Base-by-base conservation (phyloP, 1,140 invertebrate species). In the Sitophilus oryzae region DNA sequence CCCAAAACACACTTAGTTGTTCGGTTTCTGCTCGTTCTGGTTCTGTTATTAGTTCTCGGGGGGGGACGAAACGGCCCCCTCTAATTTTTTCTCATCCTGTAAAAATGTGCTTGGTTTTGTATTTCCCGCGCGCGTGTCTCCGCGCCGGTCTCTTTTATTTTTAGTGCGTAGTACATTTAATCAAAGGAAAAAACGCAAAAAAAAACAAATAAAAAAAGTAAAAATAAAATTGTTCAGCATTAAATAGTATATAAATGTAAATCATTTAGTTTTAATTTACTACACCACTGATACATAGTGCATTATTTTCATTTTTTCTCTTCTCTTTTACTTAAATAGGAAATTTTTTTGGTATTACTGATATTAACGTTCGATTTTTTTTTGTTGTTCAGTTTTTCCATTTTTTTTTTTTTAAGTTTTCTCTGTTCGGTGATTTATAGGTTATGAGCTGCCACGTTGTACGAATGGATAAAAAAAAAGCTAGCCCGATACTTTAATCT, bases 401-500 rank as follows among this genome's bases (percentile, higher is more conserved):
- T n/a, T n/a, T n/a, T n/a, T n/a, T n/a, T n/a, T n/a, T n/a, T n/a
- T n/a, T n/a, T n/a, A n/a, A n/a, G n/a, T n/a, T n/a, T n/a, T n/a
- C n/a, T n/a, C n/a, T n/a, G n/a, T n/a, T n/a, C n/a, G n/a, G n/a
- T n/a, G n/a, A n/a, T n/a, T n/a, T n/a, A n/a, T n/a, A n/a, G n/a
- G n/a, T n/a, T n/a, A n/a, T n/a, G 63, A 61, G 60, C 59, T 61
- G 58, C 58, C 58, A 51, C 52, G 51, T 59, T 61, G 61, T 61
- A 58, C 62, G 60, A 61, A 56, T 65, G 56, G 43, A 51, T 58
- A 57, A 43, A 34, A 61, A 62, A n/a, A n/a, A n/a, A n/a, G n/a
- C n/a, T 65, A 66, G 66, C 67, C 67, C 66, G 63, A 63, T 56
- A 58, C 65, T 67, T 66, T 66, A 63, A 25, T 47, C 36, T 35